Conservation (phyloP, 2,797 vertebrate genomes). For the Eupleurogrammus muticus region DNA sequence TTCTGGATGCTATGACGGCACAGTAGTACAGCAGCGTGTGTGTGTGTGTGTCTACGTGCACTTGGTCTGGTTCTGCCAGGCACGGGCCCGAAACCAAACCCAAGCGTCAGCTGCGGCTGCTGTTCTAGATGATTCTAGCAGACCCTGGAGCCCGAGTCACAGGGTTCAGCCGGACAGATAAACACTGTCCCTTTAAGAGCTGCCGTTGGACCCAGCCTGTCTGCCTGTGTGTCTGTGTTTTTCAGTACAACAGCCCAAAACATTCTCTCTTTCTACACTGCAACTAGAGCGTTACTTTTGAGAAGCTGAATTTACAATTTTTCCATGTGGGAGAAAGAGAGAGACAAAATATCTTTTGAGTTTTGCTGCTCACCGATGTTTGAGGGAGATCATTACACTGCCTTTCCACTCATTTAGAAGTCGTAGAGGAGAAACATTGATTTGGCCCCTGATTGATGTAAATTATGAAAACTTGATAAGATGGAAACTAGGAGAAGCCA, state of each 20-base stretch:
- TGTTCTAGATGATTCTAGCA: slow-evolving; percentile 71
- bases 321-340: slow-evolving; percentile 59
- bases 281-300: slow-evolving; percentile 75
- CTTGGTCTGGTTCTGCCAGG: slow-evolving; percentile 46
- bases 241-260: slow-evolving; percentile 77
- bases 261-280: slow-evolving; percentile 72
- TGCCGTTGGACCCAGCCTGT: slow-evolving; percentile 61
- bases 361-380: slow-evolving; percentile 56
- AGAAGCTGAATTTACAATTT: slow-evolving; percentile 64
- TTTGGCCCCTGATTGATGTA: slow-evolving; percentile 42
- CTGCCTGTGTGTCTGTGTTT: slow-evolving; percentile 79
- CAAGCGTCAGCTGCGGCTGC: slow-evolving; percentile 61
- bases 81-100: slow-evolving; percentile 51
- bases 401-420: slow-evolving; percentile 61
- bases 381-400: slow-evolving; percentile 40
- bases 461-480: slow-evolving; percentile 57
- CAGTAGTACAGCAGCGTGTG: slow-evolving; percentile 15
- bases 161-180: slow-evolving; percentile 76
- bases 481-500: slow-evolving; percentile 39
- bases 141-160: slow-evolving; percentile 69
- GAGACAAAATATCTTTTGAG: slow-evolving; percentile 26
- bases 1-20: slow-evolving; percentile 32
- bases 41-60: neutral
- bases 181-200: slow-evolving; percentile 75
- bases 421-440: slow-evolving; percentile 47